Evolutionary conservation across 2,888 invertebrate genomes (phyloP), one percentile per base, ranked within the genome.

Genomic region (Saturnia japonica): DNA sequence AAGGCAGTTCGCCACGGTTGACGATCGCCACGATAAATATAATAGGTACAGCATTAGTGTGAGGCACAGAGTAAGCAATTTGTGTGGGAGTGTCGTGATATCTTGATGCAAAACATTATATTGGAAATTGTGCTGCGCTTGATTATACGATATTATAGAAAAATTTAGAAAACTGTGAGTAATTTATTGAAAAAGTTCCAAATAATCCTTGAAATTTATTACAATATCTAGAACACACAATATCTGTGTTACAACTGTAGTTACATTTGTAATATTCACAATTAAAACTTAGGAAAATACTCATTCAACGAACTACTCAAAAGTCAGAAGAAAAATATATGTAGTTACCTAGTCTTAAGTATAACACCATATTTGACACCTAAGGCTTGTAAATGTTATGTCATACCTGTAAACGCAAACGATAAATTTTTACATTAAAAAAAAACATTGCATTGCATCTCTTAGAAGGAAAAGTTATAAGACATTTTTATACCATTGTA

Each of bases 11-110:
- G 87, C 88, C 85, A 85, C 88, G 83, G 94, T 93, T 94, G 94
- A 94, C 94, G 93, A 93, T 94, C 85, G 85, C 86, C 83, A 82
- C 89, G 92, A 93, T 93, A 93, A 91, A 92, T 91, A 89, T 90
- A 73, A 87, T 89, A n/a, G n/a, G n/a, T n/a, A 86, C 87, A 87
- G 87, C 91, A 91, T 91, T 91, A 91, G 88, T 83, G 79, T 68
- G 77, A 64, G 78, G 79, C 85, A 88, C 87, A 90, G 90, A 89
- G 88, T 86, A 89, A 81, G 76, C 75, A 79, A 86, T 84, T 80
- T 83, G 84, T 82, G 82, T 85, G 82, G 77, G 83, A 84, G 80
- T 76, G 77, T 75, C 76, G 76, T 76, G 73, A 73, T 78, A 70
- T 57, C 71, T 69, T 72, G 73, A 72, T 74, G 78, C 72, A 74